These are phyloP conservation scores for Stigmatopora nigra DNA, from an alignment of 2,113 vertebrate genomes.

Conservation along the genomic window DNA sequence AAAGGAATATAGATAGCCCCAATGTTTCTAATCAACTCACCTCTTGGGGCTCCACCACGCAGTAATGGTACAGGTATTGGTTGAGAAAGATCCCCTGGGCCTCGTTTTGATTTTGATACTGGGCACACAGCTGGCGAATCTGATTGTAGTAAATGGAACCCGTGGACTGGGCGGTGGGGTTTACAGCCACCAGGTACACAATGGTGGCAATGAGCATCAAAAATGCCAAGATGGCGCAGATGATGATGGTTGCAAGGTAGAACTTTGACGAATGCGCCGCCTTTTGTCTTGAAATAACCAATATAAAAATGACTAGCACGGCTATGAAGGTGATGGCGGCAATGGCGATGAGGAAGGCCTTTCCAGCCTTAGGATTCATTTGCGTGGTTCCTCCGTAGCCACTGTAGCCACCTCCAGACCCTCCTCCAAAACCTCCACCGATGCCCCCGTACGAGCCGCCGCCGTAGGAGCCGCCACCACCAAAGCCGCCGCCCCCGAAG, in stretches of 20 bases:
- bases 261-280: slow-evolving; percentile 70
- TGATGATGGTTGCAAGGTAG: slow-evolving; percentile 75
- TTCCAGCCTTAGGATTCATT: slow-evolving; percentile 76
- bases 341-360: slow-evolving; percentile 83
- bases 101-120: slow-evolving; percentile 73
- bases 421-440: slow-evolving; percentile 24
- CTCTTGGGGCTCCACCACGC: slow-evolving; percentile 89
- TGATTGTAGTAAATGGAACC: slow-evolving; percentile 78
- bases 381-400: slow-evolving; percentile 48
- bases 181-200: slow-evolving; percentile 82
- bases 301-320: slow-evolving; percentile 74
- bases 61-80: slow-evolving; percentile 89
- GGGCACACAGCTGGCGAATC: slow-evolving; percentile 74
- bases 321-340: slow-evolving; percentile 77
- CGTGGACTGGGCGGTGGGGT: slow-evolving; percentile 78
- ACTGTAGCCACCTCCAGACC: slow-evolving; percentile 25
- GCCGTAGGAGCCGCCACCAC: slow-evolving; percentile 10
- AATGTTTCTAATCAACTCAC: slow-evolving; percentile 68
- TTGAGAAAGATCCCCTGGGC: slow-evolving; percentile 74
- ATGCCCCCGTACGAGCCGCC: slow-evolving; percentile 4
- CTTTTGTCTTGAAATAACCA: slow-evolving; percentile 72
- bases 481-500: slow-evolving; percentile 8
- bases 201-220: slow-evolving; percentile 81
- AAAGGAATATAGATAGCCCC: not conserved
- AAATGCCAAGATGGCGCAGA: slow-evolving; percentile 70